These are phyloP conservation scores for Eira barbara DNA, from an alignment of 2,113 vertebrate species.

Conservation along the genomic window DNA sequence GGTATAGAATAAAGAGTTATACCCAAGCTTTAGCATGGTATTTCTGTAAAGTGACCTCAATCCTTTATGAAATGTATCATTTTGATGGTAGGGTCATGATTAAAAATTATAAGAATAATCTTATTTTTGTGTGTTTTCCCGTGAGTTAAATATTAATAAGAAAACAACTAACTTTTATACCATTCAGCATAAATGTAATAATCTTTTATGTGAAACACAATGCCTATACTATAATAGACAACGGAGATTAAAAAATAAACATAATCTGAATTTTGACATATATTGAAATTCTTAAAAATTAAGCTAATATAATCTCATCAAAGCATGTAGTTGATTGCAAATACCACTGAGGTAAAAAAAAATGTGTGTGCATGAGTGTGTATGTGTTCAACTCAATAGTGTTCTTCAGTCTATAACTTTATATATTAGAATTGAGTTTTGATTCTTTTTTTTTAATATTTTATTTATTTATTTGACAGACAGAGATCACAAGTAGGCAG, in stretches of 20 bases:
- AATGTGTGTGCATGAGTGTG: not conserved
- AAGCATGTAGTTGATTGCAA: not conserved
- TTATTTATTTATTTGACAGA: no score
- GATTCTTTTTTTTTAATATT: not conserved
- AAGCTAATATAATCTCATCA: not conserved
- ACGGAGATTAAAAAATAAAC: not conserved
- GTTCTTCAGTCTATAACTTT: not conserved
- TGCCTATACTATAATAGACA: not conserved
- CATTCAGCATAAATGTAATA: not conserved
- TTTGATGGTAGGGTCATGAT: not conserved
- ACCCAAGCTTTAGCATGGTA: not conserved
- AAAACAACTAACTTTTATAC: not conserved
- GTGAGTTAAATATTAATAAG: not conserved
- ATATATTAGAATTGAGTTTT: not conserved
- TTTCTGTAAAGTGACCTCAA: not conserved
- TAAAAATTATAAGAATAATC: not conserved
- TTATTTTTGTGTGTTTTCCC: not conserved
- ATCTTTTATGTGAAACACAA: not conserved
- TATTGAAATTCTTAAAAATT: not conserved
- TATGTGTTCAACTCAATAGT: not conserved
- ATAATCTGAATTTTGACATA: not conserved
- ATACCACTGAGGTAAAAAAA: not conserved
- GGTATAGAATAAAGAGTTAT: not conserved
- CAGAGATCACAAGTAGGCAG: no score
- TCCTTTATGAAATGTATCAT: not conserved